Percentiles rank a stretch among this genome's conserved stretches.
Evolutionary conservation across 1,140 invertebrate genomes (phyloP).

Genomic region (Diorhabda sublineata): DNA sequence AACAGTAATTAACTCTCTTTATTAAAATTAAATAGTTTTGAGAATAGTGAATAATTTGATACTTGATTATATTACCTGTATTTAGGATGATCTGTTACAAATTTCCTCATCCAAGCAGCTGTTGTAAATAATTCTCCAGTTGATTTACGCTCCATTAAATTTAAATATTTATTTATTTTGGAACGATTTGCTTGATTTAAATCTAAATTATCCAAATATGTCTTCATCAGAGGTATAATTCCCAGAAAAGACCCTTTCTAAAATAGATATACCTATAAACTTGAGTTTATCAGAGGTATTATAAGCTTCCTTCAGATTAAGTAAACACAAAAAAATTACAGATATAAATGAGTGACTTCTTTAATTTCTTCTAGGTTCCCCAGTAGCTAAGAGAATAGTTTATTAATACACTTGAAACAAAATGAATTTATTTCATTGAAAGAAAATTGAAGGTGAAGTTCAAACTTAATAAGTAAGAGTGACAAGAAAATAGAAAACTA

Average conservation of each 20-base stretch:
- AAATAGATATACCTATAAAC: background rate
- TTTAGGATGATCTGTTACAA: conserved; percentile 81
- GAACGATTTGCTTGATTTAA: conserved; percentile 95
- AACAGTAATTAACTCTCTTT: background rate
- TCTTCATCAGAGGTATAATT: conserved; percentile 88
- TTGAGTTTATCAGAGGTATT: too few relatives aligned
- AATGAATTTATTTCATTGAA: too few relatives aligned
- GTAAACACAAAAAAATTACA: too few relatives aligned
- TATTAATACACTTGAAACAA: too few relatives aligned
- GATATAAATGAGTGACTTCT: too few relatives aligned
- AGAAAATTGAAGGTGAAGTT: too few relatives aligned
- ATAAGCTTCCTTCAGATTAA: too few relatives aligned
- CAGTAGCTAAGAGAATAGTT: too few relatives aligned
- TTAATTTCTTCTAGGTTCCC: too few relatives aligned
- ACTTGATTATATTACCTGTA: conserved; percentile 66
- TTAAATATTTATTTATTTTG: conserved; percentile 94
- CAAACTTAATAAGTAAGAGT: too few relatives aligned
- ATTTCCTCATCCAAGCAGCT: conserved; percentile 87
- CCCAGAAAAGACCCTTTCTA: conserved; percentile 86
- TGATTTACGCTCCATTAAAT: conserved; percentile 86
- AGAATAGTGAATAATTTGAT: too few relatives aligned
- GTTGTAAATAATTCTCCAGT: conserved; percentile 82
- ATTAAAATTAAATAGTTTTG: background rate
- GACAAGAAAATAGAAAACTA: too few relatives aligned
- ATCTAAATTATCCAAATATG: conserved; percentile 89